Conservation (phyloP, 2,113 vertebrate genomes). For the Cercocebus atys region DNA sequence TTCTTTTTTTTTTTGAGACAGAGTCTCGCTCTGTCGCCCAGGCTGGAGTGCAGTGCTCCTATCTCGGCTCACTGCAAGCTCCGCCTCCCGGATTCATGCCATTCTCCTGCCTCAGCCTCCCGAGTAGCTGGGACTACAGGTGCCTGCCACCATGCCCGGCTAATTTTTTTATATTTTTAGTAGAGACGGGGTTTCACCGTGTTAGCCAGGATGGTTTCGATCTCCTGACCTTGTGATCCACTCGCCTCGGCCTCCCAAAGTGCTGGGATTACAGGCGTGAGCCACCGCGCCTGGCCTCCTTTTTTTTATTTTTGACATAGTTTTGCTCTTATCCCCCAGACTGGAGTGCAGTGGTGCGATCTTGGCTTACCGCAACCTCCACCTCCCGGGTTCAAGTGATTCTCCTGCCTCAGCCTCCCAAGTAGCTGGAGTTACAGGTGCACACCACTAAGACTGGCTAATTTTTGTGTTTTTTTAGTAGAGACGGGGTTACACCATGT, state of each 20-base stretch:
- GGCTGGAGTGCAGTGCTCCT: not conserved
- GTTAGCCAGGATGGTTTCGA: not conserved
- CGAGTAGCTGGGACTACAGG: not conserved
- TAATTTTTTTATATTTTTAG: not conserved
- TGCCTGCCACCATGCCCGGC: rapidly evolving
- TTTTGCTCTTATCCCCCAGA: too few relatives aligned
- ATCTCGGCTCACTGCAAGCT: not conserved
- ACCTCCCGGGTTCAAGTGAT: too few relatives aligned
- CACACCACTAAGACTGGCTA: too few relatives aligned
- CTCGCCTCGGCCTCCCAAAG: not conserved
- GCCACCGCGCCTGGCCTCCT: too few relatives aligned
- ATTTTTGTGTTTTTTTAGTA: too few relatives aligned
- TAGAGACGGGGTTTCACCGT: not conserved
- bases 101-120: not conserved
- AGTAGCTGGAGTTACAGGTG: too few relatives aligned
- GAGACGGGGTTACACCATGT: too few relatives aligned
- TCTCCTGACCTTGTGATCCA: not conserved
- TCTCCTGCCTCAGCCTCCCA: too few relatives aligned
- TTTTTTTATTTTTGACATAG: too few relatives aligned
- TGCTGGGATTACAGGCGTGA: not conserved
- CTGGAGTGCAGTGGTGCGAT: too few relatives aligned
- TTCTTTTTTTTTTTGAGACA: too few relatives aligned
- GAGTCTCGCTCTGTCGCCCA: not conserved
- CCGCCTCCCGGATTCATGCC: rapidly evolving
- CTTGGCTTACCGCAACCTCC: too few relatives aligned